These are phyloP conservation scores for Halocynthia roretzi DNA, from an alignment of 23 tunicate species.

Conservation along the genomic window DNA sequence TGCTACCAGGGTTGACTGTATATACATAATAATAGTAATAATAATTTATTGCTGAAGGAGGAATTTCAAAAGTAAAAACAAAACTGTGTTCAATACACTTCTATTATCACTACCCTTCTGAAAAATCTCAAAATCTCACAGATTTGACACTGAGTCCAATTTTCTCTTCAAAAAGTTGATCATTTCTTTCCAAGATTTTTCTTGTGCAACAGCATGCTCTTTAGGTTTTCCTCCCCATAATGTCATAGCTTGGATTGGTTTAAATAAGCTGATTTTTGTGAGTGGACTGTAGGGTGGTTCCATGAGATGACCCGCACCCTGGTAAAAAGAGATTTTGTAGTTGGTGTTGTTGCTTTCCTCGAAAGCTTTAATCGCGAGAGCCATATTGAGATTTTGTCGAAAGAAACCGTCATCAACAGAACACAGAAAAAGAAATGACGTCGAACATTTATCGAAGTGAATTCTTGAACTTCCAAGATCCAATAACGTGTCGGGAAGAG, in stretches of 20 bases:
- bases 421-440: conserved; percentile 2
- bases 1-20: too few relatives aligned
- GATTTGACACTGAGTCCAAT: neutral
- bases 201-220: conserved; percentile 70
- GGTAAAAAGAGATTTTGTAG: neutral
- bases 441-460: neutral
- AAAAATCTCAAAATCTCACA: neutral
- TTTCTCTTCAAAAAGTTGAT: conserved; percentile 31
- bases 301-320: conserved; percentile 1
- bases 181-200: conserved; percentile 56
- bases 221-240: conserved; percentile 43
- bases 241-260: neutral
- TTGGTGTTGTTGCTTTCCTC: neutral
- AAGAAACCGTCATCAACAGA: neutral
- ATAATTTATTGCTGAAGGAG: too few relatives aligned
- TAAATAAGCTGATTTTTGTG: neutral
- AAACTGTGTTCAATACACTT: too few relatives aligned
- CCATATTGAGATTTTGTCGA: neutral
- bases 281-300: conserved; percentile 10
- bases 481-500: too few relatives aligned
- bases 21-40: too few relatives aligned
- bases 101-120: too few relatives aligned
- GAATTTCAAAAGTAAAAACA: too few relatives aligned
- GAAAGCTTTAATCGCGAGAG: neutral
- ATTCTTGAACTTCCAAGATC: too few relatives aligned